A percentile compares a stretch with the other conserved stretches of the same genome.
These are phyloP conservation scores for Sylvilagus floridanus DNA, from an alignment of 2,797 vertebrate species.

Conservation along the genomic window DNA sequence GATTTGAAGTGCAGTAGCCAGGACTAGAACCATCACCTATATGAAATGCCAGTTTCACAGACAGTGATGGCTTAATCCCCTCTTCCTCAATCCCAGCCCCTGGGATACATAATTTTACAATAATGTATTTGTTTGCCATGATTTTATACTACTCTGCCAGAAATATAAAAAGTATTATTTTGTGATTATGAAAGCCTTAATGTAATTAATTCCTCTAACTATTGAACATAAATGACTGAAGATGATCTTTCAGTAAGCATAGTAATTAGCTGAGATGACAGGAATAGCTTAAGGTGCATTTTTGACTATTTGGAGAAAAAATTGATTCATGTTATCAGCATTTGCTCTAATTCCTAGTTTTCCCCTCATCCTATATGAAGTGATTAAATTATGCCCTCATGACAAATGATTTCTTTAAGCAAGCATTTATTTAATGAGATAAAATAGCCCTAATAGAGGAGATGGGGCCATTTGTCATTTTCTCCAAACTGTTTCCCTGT, in stretches of 20 bases:
- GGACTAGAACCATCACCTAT: too few relatives aligned
- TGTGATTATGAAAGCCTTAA: neutral
- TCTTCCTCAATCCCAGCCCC: too few relatives aligned
- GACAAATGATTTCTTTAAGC: conserved; percentile 44
- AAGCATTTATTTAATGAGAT: conserved; percentile 29
- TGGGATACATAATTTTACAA: neutral
- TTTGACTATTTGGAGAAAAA: neutral
- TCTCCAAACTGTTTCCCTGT: neutral
- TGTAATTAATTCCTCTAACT: neutral
- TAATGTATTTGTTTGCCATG: neutral
- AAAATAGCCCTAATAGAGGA: neutral
- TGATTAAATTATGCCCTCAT: conserved; percentile 44
- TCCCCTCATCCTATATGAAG: neutral
- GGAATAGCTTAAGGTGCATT: neutral
- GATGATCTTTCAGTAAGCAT: neutral
- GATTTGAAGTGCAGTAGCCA: too few relatives aligned
- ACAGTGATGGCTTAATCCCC: too few relatives aligned
- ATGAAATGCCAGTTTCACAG: too few relatives aligned
- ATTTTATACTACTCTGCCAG: neutral
- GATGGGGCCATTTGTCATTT: conserved; percentile 2
- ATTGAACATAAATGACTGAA: conserved; percentile 12
- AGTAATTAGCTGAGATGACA: neutral
- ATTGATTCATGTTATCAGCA: conserved; percentile 26
- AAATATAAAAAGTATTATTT: neutral
- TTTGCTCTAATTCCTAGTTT: conserved; percentile 30